Percentiles rank a stretch among this genome's conserved stretches.
Evolutionary conservation across 2,888 invertebrate genomes (phyloP).

Genomic region (Cataglyphis albicans): DNA sequence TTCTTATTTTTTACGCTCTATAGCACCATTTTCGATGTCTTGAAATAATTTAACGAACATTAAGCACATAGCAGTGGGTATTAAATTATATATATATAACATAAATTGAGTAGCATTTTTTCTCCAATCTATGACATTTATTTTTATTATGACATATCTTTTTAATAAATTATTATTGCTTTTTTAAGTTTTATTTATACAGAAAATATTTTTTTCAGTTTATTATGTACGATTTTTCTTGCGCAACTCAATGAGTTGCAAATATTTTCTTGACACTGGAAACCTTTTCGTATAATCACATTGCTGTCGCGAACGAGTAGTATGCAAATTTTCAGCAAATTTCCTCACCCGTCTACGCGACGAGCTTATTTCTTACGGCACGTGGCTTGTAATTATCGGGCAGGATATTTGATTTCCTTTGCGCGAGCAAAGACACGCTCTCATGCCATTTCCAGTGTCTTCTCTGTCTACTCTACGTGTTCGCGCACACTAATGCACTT

Average conservation of each 20-base stretch:
- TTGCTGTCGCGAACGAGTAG: neutral
- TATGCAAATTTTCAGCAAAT: slow-evolving; percentile 48
- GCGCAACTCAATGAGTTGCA: neutral
- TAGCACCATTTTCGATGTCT: neutral
- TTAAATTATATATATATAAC: neutral
- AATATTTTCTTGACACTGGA: slow-evolving; percentile 8
- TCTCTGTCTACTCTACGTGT: slow-evolving; percentile 1
- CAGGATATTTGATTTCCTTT: slow-evolving; percentile 53
- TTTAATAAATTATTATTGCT: neutral
- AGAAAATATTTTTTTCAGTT: neutral
- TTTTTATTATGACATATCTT: neutral
- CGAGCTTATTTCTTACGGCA: slow-evolving; percentile 33
- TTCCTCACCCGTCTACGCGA: slow-evolving; percentile 40
- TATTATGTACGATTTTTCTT: neutral
- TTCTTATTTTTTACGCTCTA: neutral
- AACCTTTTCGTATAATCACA: slow-evolving; percentile 17
- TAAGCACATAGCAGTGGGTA: neutral
- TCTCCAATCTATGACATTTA: neutral
- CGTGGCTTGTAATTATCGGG: slow-evolving; percentile 43
- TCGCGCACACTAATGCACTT: slow-evolving; percentile 5
- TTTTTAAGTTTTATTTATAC: neutral
- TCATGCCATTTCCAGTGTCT: slow-evolving; percentile 27
- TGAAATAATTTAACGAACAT: neutral
- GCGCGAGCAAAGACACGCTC: slow-evolving; percentile 31
- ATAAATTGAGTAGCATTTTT: neutral